Percentiles rank a stretch among this genome's conserved stretches.
These are phyloP conservation scores for Dryas iulia DNA, from an alignment of 1,140 invertebrate species.

Conservation along the genomic window DNA sequence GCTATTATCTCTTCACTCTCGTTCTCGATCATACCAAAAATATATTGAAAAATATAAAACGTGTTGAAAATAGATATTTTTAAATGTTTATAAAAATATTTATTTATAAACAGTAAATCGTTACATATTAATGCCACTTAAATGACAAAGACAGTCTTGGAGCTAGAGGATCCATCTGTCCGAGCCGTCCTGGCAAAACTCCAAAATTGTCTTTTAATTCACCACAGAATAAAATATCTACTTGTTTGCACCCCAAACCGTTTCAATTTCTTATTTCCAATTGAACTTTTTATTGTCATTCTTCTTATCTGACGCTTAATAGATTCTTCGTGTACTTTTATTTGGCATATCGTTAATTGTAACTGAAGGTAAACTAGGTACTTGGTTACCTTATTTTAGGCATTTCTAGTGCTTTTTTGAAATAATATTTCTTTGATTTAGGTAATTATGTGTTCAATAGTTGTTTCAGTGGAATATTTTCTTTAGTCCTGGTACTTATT, in stretches of 20 bases:
- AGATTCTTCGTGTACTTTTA: not conserved
- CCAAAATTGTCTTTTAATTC: slow-evolving; percentile 20
- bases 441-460: too few relatives aligned
- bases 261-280: slow-evolving; percentile 3
- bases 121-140: slow-evolving; percentile 14
- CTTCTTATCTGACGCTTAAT: not conserved
- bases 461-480: too few relatives aligned
- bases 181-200: slow-evolving; percentile 26
- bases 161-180: slow-evolving; percentile 28
- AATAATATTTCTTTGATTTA: too few relatives aligned
- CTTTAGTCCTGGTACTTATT: too few relatives aligned
- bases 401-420: not conserved
- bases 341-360: not conserved
- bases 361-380: too few relatives aligned
- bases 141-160: not conserved
- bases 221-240: slow-evolving; percentile 16
- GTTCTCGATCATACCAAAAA: too few relatives aligned
- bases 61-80: too few relatives aligned
- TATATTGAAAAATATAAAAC: too few relatives aligned
- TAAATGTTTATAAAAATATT: not conserved
- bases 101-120: not conserved
- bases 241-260: slow-evolving; percentile 16
- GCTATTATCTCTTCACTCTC: too few relatives aligned
- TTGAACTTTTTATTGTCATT: not conserved
- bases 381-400: not conserved